phyloP scores from a whole-genome alignment of 2,888 invertebrate genomes.

The Orthonychiurus folsomi region DNA sequence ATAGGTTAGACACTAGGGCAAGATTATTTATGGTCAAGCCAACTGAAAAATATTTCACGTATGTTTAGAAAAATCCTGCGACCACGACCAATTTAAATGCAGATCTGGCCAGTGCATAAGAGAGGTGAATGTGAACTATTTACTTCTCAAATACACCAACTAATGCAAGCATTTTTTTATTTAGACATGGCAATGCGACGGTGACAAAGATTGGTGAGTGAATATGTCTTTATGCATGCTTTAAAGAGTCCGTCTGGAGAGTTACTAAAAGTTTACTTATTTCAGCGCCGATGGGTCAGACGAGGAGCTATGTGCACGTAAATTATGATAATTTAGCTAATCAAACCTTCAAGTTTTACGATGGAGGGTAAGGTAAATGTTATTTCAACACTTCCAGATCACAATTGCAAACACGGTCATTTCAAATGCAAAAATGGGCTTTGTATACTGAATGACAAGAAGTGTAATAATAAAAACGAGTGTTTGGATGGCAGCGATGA shows the following conservation, averaged over 20 bases:
- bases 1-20: background rate
- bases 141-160: too few species aligned
- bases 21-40: background rate
- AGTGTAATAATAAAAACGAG: slow-evolving; percentile 7
- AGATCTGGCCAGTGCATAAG: background rate
- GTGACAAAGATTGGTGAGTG: background rate
- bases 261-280: too few species aligned
- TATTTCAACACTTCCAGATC: background rate
- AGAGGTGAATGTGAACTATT: too few species aligned
- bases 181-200: background rate
- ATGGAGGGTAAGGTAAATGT: background rate
- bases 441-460: background rate
- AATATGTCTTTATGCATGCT: background rate
- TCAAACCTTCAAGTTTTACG: too few species aligned
- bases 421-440: background rate
- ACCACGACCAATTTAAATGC: background rate
- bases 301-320: background rate
- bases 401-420: background rate
- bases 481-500: background rate
- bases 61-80: background rate
- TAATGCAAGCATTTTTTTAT: too few species aligned
- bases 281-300: background rate
- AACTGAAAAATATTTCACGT: background rate
- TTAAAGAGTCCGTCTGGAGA: too few species aligned
- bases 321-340: background rate